Evolutionary conservation across 1,140 invertebrate genomes (phyloP), one percentile per base, ranked within the genome.

Genomic region (Gryllus bimaculatus): DNA sequence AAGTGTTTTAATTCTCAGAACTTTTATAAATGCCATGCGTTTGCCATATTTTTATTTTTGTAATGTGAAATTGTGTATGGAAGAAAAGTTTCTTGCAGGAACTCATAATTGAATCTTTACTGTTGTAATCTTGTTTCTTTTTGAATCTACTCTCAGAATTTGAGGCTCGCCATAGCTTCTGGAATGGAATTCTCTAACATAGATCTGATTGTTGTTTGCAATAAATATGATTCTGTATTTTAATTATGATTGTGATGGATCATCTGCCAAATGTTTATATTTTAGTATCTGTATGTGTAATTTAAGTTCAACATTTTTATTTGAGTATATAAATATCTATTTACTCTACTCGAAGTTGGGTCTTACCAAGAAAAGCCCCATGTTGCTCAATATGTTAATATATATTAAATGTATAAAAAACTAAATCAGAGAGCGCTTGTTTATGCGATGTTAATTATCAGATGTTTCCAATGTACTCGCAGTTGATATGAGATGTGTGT

Each of bases 241-340:
- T 73, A 78, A 12, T 39, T 66, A 47, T 78, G 20, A 66, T 26
- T 78, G 78, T 66, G 78, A 78, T 78, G 78, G 66, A 49, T 78
- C 15, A 74, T 78, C 54, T 78, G 78, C 78, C 78, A 78, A 78
- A 78, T 78, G 78, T 78, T 78, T 73, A 73, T 78, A 78, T 39
- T 21, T 73, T 8, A 15, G 21, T 78, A 78, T 26, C 8, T 73
- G 15, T 78, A 21, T 78, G 15, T 78, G n/a, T 78, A 49, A 26
- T 26, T 78, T 39, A 20, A 48, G 0, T 48, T 77, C 48, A 77
- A 20, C 13, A 39, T 48, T 7, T 13, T 48, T 47, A 39, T 76
- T 47, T 13, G 8, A 47, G 39, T 76, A 76, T 39, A 8, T 76
- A 8, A n/a, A 78, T 20, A 8, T 77, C 8, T 77, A 20, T n/a